Evolutionary conservation across 1,140 invertebrate genomes (phyloP).

Genomic region (Octopus bimaculoides): DNA sequence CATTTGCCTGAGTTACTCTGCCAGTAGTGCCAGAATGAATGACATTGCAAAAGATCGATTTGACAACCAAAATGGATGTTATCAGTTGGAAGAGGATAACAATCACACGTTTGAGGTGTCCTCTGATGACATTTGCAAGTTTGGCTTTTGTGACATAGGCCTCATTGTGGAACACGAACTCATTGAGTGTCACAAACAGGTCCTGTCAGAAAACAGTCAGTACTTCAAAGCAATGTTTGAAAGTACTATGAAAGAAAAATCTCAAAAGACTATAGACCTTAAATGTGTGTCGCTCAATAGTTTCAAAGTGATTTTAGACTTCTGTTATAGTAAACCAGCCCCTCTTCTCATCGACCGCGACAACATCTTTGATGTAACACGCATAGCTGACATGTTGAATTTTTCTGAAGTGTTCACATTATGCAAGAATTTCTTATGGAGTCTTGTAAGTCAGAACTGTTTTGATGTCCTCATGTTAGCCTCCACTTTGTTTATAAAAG

Average conservation of each 20-base stretch:
- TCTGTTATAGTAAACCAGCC: neutral
- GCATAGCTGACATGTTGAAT: neutral
- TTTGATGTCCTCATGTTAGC: neutral
- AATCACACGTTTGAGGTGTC: neutral
- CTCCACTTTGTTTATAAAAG: neutral
- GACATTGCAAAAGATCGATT: too few relatives aligned
- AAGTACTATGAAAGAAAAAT: neutral
- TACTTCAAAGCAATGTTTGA: slow-evolving; percentile 5
- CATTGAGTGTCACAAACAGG: neutral
- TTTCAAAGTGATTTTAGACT: neutral
- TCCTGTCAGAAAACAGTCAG: neutral
- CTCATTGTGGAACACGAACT: neutral
- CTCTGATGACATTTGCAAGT: neutral
- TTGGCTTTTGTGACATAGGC: neutral
- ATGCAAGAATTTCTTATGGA: neutral
- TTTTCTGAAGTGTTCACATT: neutral
- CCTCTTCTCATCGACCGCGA: neutral
- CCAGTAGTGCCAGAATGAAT: too few relatives aligned
- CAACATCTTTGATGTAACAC: neutral
- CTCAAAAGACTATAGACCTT: neutral
- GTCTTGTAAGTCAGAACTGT: neutral
- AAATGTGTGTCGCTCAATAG: neutral
- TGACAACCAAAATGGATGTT: too few relatives aligned
- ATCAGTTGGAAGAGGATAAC: too few relatives aligned
- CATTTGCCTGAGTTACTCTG: too few relatives aligned